Conservation (phyloP, 1,140 invertebrate species). For the Macrostomum lignano region DNA sequence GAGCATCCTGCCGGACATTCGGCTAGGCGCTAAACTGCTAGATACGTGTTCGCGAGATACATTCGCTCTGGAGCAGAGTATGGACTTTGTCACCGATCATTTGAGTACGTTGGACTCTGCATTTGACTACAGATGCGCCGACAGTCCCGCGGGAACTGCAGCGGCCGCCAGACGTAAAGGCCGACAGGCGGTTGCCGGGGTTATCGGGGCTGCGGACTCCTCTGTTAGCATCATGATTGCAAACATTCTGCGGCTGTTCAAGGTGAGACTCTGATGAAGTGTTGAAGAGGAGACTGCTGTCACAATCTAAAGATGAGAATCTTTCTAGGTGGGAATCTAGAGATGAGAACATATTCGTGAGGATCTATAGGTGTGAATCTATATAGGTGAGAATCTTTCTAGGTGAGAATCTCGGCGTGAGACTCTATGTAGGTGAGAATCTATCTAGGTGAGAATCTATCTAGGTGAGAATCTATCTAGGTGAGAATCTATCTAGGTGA, state of each 20-base stretch:
- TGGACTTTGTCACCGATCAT: constrained; percentile 37
- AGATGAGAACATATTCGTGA: no score
- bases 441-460: no score
- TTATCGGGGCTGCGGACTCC: constrained; percentile 25
- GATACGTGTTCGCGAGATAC: constrained; percentile 45
- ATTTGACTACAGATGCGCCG: constrained; percentile 10
- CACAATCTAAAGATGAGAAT: no score
- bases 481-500: no score
- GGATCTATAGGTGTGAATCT: no score
- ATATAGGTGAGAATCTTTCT: no score
- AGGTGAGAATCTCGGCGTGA: no score
- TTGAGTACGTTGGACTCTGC: background rate
- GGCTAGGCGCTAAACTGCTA: constrained; percentile 39
- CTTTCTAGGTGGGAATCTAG: no score
- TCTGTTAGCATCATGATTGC: constrained; percentile 44
- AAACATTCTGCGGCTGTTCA: constrained; percentile 35
- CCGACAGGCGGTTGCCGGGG: constrained; percentile 13
- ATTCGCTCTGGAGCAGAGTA: constrained; percentile 42
- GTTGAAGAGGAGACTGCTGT: no score
- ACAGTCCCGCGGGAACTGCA: constrained; percentile 16
- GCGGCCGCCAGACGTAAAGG: constrained; percentile 18
- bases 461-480: no score
- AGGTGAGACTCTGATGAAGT: no score
- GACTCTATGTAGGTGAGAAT: no score
- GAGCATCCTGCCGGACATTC: constrained; percentile 32